phyloP scores from a whole-genome alignment of 2,888 invertebrate species.

The Athrips mouffetella region DNA sequence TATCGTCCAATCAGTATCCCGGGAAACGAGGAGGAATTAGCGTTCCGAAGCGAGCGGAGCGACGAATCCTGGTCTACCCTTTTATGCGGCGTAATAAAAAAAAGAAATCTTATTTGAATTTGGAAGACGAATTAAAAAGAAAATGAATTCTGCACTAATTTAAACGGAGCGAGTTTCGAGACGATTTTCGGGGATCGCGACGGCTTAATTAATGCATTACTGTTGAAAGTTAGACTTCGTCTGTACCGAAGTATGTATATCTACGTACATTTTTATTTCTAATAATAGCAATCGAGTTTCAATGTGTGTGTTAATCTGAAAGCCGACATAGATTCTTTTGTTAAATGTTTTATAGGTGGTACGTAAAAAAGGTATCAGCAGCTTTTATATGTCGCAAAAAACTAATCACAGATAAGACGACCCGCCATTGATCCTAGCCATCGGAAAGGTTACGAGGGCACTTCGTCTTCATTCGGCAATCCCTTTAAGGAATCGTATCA shows the following conservation, averaged over 20 bases:
- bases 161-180: constrained; percentile 64
- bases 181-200: constrained; percentile 62
- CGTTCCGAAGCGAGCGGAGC: constrained; percentile 58
- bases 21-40: constrained; percentile 66
- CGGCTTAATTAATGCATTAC: constrained; percentile 69
- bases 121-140: constrained; percentile 73
- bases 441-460: constrained; percentile 66
- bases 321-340: constrained; percentile 2
- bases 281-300: neutral
- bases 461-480: constrained; percentile 74
- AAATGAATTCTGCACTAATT: constrained; percentile 75
- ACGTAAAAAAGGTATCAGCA: constrained; percentile 30
- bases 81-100: constrained; percentile 68
- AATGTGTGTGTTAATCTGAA: neutral
- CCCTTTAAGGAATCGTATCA: constrained; percentile 76
- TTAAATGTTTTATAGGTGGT: neutral
- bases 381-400: constrained; percentile 54
- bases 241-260: constrained; percentile 19
- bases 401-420: constrained; percentile 65
- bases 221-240: constrained; percentile 41
- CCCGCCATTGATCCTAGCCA: constrained; percentile 58
- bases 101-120: constrained; percentile 75
- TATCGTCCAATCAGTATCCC: constrained; percentile 76
- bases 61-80: constrained; percentile 66
- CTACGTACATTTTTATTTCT: neutral